Conservation (phyloP, 2,113 vertebrate genomes). For the Pelmatolapia mariae region DNA sequence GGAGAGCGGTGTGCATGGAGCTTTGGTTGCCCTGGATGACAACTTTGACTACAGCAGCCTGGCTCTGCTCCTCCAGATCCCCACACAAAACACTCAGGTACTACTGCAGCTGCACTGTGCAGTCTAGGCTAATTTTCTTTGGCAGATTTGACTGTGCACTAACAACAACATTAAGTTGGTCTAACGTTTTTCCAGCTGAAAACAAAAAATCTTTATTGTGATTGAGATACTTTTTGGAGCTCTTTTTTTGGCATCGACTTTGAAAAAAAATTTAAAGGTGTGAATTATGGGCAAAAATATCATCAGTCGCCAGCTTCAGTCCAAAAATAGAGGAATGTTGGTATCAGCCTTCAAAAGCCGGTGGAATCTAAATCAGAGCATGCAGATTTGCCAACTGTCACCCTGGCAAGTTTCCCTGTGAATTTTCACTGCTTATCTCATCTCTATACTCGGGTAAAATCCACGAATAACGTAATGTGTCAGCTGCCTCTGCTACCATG, state of each 20-base stretch:
- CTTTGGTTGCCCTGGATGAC: constrained; percentile 92
- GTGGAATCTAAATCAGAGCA: constrained; percentile 25
- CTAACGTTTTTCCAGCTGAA: neutral
- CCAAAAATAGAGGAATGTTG: constrained; percentile 4
- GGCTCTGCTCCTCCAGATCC: constrained; percentile 95
- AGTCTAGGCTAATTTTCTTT: neutral
- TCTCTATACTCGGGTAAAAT: constrained; percentile 4
- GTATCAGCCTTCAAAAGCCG: constrained; percentile 11
- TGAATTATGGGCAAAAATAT: neutral
- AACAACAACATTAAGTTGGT: neutral
- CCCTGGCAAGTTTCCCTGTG: constrained; percentile 30
- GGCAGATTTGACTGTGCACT: neutral
- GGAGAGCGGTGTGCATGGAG: constrained; percentile 96
- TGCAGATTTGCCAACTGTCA: constrained; percentile 51
- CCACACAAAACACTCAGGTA: constrained; percentile 90
- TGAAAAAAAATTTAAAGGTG: neutral
- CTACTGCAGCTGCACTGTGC: neutral
- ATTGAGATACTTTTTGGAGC: neutral
- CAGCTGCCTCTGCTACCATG: neutral
- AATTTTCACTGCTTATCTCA: constrained; percentile 10
- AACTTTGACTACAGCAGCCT: constrained; percentile 99
- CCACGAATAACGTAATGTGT: neutral
- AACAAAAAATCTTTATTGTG: neutral
- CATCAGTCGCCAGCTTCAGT: neutral
- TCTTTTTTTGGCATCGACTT: neutral